Percentiles rank a stretch among this genome's conserved stretches.
Evolutionary conservation across 1,140 invertebrate genomes (phyloP).

Genomic region (Macrostomum lignano): DNA sequence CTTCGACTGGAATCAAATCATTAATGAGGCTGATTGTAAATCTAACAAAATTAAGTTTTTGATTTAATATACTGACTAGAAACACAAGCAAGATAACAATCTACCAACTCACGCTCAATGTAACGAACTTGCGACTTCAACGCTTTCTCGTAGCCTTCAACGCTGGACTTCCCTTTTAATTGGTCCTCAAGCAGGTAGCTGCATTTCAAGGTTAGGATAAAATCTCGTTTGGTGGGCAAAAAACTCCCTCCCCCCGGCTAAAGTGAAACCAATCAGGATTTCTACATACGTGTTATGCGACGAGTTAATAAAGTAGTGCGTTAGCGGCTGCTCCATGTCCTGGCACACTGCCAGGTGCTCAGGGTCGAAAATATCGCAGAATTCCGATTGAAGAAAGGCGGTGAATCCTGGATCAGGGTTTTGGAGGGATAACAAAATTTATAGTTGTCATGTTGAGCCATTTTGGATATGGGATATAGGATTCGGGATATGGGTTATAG

Average conservation of each 20-base stretch:
- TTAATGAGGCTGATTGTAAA: not conserved
- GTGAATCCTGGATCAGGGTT: slow-evolving; percentile 32
- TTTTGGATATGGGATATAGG: too few relatives aligned
- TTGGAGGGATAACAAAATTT: too few relatives aligned
- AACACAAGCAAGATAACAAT: slow-evolving; percentile 8
- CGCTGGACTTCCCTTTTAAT: slow-evolving; percentile 31
- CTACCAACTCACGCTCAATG: slow-evolving; percentile 9
- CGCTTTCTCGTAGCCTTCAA: slow-evolving; percentile 29
- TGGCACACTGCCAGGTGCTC: slow-evolving; percentile 30
- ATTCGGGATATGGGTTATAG: too few relatives aligned
- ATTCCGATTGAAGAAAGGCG: slow-evolving; percentile 32
- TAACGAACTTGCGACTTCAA: slow-evolving; percentile 15
- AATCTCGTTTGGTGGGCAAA: not conserved
- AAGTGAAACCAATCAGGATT: slow-evolving; percentile 3
- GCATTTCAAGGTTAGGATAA: not conserved
- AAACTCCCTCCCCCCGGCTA: not conserved
- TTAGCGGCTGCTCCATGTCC: slow-evolving; percentile 36
- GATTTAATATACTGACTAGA: not conserved
- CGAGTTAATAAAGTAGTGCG: slow-evolving; percentile 37
- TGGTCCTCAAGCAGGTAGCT: slow-evolving; percentile 33
- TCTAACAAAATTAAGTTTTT: slow-evolving; percentile 1
- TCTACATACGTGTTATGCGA: slow-evolving; percentile 36
- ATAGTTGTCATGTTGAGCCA: too few relatives aligned
- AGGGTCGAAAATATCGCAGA: slow-evolving; percentile 35
- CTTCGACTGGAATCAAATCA: not conserved